Evolutionary conservation across 2,888 invertebrate genomes (phyloP).

Genomic region (Melipona bicolor): DNA sequence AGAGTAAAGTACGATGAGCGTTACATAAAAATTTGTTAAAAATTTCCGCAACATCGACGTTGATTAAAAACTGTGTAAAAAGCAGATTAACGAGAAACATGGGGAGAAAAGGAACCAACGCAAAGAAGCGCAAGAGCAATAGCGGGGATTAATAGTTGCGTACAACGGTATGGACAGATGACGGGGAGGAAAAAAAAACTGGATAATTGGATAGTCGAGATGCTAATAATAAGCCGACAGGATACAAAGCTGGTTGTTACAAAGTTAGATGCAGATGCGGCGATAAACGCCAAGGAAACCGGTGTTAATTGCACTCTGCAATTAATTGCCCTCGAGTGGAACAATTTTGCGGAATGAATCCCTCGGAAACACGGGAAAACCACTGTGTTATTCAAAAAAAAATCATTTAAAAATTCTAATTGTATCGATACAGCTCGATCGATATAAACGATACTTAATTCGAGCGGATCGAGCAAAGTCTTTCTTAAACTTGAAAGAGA

Average conservation of each 20-base stretch:
- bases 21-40: no score
- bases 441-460: background rate
- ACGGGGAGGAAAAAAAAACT: background rate
- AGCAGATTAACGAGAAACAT: background rate
- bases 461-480: background rate
- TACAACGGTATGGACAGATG: background rate
- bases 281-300: conserved; percentile 56
- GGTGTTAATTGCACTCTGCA: conserved; percentile 33
- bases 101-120: background rate
- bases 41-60: background rate
- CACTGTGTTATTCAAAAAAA: background rate
- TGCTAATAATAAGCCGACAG: conserved; percentile 53
- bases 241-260: conserved; percentile 36
- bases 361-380: background rate
- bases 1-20: no score
- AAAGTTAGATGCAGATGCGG: conserved; percentile 33
- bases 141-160: conserved; percentile 4
- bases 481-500: no score
- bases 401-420: conserved; percentile 10
- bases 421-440: background rate
- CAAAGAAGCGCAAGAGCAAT: background rate
- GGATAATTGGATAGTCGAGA: conserved; percentile 30
- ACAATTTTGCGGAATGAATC: conserved; percentile 17
- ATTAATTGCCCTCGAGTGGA: conserved; percentile 29
- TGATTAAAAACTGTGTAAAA: background rate